phyloP scores from a whole-genome alignment of 1,140 invertebrate species.

The Harpegnathos saltator region DNA sequence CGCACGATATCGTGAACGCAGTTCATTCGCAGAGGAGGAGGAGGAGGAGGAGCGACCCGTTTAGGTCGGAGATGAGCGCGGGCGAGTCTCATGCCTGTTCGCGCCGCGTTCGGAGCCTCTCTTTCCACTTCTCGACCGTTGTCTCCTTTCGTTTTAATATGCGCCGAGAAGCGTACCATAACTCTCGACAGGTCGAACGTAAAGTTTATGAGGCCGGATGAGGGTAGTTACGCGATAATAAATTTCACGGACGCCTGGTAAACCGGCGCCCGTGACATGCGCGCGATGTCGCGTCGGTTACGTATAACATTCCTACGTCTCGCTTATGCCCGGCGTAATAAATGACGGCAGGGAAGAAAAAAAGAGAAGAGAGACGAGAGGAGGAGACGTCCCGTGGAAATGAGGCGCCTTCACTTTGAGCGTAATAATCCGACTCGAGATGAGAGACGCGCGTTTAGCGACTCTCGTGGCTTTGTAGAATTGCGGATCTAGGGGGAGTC shows the following conservation, averaged over 20 bases:
- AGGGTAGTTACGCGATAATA: conserved; percentile 70
- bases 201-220: conserved; percentile 75
- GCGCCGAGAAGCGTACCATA: conserved; percentile 52
- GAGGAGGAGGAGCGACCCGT: not conserved
- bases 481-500: not conserved
- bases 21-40: too few relatives aligned
- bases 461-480: not conserved
- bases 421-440: not conserved
- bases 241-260: conserved; percentile 62
- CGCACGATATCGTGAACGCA: not conserved
- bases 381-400: not conserved
- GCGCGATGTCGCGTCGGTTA: not conserved
- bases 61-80: too few relatives aligned
- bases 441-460: not conserved
- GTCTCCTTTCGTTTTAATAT: conserved; percentile 56
- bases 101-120: not conserved
- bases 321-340: not conserved
- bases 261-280: not conserved
- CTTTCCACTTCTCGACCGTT: not conserved
- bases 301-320: not conserved
- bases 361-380: too few relatives aligned
- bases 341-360: not conserved
- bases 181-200: conserved; percentile 70
- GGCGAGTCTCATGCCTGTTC: too few relatives aligned
- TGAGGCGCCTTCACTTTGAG: not conserved